Conservation (phyloP, 2,888 invertebrate species). For the Epirrhoe tristata region DNA sequence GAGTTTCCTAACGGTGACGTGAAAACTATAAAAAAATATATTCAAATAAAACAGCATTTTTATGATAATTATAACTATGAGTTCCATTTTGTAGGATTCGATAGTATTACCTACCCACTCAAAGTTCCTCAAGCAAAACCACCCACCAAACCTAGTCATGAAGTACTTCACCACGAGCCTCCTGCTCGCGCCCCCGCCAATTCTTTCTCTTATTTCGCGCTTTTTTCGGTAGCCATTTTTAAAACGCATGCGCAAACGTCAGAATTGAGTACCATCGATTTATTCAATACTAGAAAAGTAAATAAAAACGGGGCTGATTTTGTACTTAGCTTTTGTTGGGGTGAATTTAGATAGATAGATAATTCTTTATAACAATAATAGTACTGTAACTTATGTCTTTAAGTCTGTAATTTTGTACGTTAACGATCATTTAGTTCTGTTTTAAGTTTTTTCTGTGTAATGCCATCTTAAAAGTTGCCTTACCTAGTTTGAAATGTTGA, state of each 20-base stretch:
- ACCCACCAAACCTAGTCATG: constrained; percentile 28
- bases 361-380: too few relatives aligned
- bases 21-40: too few relatives aligned
- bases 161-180: constrained; percentile 53
- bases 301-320: constrained; percentile 64
- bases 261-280: constrained; percentile 66
- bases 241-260: constrained; percentile 71
- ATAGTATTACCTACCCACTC: too few relatives aligned
- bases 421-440: constrained; percentile 17
- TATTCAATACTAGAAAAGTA: constrained; percentile 64
- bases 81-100: too few relatives aligned
- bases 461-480: too few relatives aligned
- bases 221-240: constrained; percentile 82
- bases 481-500: too few relatives aligned
- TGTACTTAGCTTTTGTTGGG: constrained; percentile 42
- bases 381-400: constrained; percentile 23
- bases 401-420: constrained; percentile 29
- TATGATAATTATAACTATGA: too few relatives aligned
- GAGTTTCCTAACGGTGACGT: too few relatives aligned
- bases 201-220: constrained; percentile 83
- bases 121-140: constrained; percentile 41
- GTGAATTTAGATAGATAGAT: constrained; percentile 46
- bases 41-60: too few relatives aligned
- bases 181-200: constrained; percentile 59
- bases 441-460: too few relatives aligned